Conservation (phyloP, 2,888 invertebrate species). For the Eretmocerus hayati region DNA sequence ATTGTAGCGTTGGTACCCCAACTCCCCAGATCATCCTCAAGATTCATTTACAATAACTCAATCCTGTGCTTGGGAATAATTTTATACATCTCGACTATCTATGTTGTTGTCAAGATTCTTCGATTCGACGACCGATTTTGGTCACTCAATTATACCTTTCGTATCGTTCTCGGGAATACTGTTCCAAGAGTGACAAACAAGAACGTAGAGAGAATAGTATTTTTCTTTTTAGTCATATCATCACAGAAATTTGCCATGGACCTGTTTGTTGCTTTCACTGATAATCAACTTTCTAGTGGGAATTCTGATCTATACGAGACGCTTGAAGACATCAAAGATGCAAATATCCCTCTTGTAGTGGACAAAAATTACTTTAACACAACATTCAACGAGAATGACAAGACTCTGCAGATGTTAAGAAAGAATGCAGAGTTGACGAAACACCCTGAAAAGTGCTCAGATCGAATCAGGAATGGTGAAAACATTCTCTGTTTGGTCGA, state of each 20-base stretch:
- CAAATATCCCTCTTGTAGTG: not conserved
- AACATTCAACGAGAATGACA: not conserved
- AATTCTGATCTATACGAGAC: constrained; percentile 6
- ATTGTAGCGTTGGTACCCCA: constrained; percentile 17
- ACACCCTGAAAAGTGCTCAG: constrained; percentile 5
- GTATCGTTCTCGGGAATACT: constrained; percentile 6
- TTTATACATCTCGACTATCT: constrained; percentile 4
- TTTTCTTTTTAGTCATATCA: not conserved
- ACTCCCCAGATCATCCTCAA: not conserved
- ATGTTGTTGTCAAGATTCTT: constrained; percentile 1
- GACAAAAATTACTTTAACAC: not conserved
- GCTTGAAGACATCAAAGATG: constrained; percentile 2
- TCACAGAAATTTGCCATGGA: constrained; percentile 6
- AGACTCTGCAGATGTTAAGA: no score
- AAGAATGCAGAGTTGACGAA: not conserved
- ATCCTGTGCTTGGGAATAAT: not conserved
- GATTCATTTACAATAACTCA: no score
- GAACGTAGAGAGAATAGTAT: constrained; percentile 4
- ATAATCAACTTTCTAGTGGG: not conserved
- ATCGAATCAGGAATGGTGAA: not conserved
- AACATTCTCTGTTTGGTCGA: not conserved
- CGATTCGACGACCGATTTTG: constrained; percentile 14
- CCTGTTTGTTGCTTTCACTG: constrained; percentile 12
- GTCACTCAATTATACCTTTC: constrained; percentile 19
- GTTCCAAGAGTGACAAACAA: not conserved